Evolutionary conservation across 1,140 invertebrate species (phyloP).

Genomic region (Lepidurus packardi): DNA sequence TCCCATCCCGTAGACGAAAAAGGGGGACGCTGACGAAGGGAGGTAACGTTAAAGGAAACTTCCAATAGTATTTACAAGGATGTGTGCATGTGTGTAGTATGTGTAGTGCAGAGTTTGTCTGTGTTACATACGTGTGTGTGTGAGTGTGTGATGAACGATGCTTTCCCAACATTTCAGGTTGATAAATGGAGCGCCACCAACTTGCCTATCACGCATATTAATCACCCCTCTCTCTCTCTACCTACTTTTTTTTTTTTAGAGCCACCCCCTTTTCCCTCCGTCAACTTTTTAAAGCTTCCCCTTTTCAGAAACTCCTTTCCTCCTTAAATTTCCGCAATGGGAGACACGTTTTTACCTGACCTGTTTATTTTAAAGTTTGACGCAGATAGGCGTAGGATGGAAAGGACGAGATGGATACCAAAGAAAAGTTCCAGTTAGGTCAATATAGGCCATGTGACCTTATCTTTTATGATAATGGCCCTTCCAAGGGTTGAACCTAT

Average conservation of each 20-base stretch:
- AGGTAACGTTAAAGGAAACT: neutral
- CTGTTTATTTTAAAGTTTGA: neutral
- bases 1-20: neutral
- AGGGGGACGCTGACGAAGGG: neutral
- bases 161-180: neutral
- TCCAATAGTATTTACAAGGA: constrained; percentile 3
- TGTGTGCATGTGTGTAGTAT: neutral
- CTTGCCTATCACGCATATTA: constrained; percentile 18
- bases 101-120: neutral
- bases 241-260: constrained; percentile 30
- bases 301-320: constrained; percentile 35
- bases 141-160: constrained; percentile 2
- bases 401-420: neutral
- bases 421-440: constrained; percentile 10
- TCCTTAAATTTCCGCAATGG: constrained; percentile 30
- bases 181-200: constrained; percentile 18
- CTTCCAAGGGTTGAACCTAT: no score
- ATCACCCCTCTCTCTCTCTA: constrained; percentile 35
- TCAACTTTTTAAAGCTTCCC: constrained; percentile 36
- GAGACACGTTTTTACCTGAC: constrained; percentile 24
- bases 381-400: no score
- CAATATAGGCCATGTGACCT: neutral
- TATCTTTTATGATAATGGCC: neutral
- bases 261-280: constrained; percentile 36
- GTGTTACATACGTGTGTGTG: neutral